phyloP scores from a whole-genome alignment of 2,113 vertebrate genomes.

The Scopus umbretta region DNA sequence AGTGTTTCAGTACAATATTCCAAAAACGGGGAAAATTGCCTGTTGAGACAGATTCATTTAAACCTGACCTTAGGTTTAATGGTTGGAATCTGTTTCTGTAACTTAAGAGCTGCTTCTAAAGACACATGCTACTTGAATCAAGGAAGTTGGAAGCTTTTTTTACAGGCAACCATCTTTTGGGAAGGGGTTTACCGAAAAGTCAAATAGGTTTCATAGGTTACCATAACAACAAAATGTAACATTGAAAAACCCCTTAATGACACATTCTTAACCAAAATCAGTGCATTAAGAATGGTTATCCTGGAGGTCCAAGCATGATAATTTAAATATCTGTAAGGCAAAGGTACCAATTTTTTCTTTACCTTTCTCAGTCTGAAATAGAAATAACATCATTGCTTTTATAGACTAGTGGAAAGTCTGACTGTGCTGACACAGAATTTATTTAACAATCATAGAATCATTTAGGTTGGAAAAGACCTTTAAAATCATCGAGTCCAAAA shows the following conservation, averaged over 20 bases:
- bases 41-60: background rate
- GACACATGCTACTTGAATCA: background rate
- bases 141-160: background rate
- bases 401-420: background rate
- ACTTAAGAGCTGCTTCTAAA: background rate
- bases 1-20: background rate
- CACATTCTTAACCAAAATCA: background rate
- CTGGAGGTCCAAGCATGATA: background rate
- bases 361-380: background rate
- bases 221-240: slow-evolving; percentile 29
- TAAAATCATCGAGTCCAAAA: background rate
- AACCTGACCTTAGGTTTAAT: background rate
- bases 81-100: background rate
- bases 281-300: background rate
- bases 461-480: background rate
- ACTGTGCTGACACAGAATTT: background rate
- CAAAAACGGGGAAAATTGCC: background rate
- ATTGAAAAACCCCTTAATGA: background rate
- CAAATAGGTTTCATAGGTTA: background rate
- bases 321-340: slow-evolving; percentile 5
- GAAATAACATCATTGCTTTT: background rate
- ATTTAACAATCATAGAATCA: background rate
- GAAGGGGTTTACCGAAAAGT: background rate
- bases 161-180: background rate
- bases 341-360: background rate